Conservation (phyloP, 2,797 vertebrate genomes). For the Chiroxiphia lanceolata region DNA sequence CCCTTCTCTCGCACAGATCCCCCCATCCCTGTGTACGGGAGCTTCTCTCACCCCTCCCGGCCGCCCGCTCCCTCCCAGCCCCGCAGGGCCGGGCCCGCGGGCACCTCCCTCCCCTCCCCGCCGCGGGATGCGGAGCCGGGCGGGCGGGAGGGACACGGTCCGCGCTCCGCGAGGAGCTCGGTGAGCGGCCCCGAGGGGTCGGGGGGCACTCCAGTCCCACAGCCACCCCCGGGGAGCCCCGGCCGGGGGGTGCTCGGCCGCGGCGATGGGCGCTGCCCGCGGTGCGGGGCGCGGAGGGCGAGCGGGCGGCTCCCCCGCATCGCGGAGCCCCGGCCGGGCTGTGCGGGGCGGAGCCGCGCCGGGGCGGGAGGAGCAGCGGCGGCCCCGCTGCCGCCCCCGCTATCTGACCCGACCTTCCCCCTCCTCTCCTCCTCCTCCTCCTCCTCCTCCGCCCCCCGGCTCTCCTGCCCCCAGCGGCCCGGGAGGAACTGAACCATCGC, state of each 20-base stretch:
- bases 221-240: no score
- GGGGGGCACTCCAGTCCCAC: background rate
- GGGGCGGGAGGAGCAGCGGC: background rate
- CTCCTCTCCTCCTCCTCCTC: background rate
- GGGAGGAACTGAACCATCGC: constrained; percentile 51
- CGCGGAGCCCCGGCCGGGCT: background rate
- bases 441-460: background rate
- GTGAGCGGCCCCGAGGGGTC: background rate
- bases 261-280: background rate
- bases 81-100: background rate
- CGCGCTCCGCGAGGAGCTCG: background rate
- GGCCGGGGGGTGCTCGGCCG: no score
- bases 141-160: background rate
- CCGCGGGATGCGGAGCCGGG: background rate
- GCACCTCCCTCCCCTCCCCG: background rate
- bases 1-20: accelerated
- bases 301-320: background rate
- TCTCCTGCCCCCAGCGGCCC: constrained; percentile 30
- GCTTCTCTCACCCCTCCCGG: background rate
- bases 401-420: background rate
- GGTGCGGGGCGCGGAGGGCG: no score
- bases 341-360: background rate
- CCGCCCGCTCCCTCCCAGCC: background rate
- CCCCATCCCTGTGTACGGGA: background rate
- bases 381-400: background rate